These are phyloP conservation scores for Bufo bufo DNA, from an alignment of 2,113 vertebrate species.

Conservation along the genomic window DNA sequence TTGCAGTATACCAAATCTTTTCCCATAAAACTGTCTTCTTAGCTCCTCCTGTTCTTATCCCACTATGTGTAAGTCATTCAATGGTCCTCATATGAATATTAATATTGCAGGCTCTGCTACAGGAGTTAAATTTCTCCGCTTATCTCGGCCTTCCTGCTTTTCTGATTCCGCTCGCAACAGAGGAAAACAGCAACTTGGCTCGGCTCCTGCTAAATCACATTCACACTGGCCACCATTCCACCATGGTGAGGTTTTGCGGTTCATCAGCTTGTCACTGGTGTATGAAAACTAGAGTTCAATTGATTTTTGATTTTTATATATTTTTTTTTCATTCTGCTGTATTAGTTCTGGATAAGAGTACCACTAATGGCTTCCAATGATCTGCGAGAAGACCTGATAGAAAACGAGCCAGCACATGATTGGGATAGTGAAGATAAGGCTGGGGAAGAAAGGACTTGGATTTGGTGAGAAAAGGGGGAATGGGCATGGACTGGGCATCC, in stretches of 20 bases:
- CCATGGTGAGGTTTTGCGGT: constrained; percentile 75
- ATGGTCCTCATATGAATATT: not conserved
- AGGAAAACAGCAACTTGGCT: constrained; percentile 84
- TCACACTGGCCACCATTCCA: constrained; percentile 88
- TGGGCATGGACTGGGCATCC: not conserved
- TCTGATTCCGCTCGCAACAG: constrained; percentile 80
- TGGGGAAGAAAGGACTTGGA: constrained; percentile 85
- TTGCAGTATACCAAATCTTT: no score
- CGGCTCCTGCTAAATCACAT: constrained; percentile 87
- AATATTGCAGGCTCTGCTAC: constrained; percentile 78
- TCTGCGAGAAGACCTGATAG: constrained; percentile 83
- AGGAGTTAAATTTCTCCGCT: constrained; percentile 90
- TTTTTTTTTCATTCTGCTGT: not conserved
- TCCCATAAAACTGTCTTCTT: no score
- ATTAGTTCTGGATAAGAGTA: constrained; percentile 89
- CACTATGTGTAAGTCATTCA: not conserved
- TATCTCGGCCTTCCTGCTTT: constrained; percentile 91
- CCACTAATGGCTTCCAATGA: constrained; percentile 83
- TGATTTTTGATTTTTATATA: not conserved
- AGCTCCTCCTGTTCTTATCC: no score
- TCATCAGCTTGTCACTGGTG: not conserved
- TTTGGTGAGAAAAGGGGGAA: constrained; percentile 69
- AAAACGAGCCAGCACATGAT: constrained; percentile 74
- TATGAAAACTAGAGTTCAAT: not conserved
- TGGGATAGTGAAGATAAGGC: constrained; percentile 68